phyloP scores from a whole-genome alignment of 2,888 invertebrate genomes.

The Petrophora chlorosata region DNA sequence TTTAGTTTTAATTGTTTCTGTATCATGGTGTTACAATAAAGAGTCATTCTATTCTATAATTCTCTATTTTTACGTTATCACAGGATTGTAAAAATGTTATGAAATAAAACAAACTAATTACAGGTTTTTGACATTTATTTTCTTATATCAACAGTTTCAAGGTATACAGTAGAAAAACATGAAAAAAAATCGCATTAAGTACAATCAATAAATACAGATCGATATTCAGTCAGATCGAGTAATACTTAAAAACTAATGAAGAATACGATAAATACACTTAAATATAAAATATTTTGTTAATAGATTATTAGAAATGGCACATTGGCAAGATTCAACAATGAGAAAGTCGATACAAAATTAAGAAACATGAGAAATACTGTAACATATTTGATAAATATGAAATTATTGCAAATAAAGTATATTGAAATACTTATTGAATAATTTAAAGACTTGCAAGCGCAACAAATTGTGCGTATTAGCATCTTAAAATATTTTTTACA shows the following conservation, averaged over 20 bases:
- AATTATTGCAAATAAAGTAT: constrained; percentile 37
- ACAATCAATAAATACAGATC: constrained; percentile 69
- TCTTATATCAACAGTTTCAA: constrained; percentile 41
- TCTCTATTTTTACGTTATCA: too few relatives aligned
- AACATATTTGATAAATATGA: constrained; percentile 4
- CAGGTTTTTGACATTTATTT: constrained; percentile 46
- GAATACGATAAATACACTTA: constrained; percentile 44
- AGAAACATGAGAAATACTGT: constrained; percentile 17
- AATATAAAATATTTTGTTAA: constrained; percentile 28
- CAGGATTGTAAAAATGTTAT: too few relatives aligned
- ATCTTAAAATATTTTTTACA: background rate
- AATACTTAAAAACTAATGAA: constrained; percentile 37
- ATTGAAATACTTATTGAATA: constrained; percentile 37
- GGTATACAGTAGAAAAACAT: constrained; percentile 56
- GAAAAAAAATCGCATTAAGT: constrained; percentile 63
- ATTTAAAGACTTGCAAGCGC: constrained; percentile 16
- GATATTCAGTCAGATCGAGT: constrained; percentile 68
- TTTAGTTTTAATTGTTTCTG: too few relatives aligned
- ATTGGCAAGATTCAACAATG: constrained; percentile 22
- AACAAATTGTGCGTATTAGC: constrained; percentile 24
- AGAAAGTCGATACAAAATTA: constrained; percentile 11
- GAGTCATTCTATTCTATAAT: too few relatives aligned
- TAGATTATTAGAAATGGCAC: constrained; percentile 38
- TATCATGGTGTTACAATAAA: too few relatives aligned
- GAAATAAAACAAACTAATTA: constrained; percentile 39